These are phyloP conservation scores for Bubalus kerabau DNA, from an alignment of 2,113 vertebrate species.

Conservation along the genomic window DNA sequence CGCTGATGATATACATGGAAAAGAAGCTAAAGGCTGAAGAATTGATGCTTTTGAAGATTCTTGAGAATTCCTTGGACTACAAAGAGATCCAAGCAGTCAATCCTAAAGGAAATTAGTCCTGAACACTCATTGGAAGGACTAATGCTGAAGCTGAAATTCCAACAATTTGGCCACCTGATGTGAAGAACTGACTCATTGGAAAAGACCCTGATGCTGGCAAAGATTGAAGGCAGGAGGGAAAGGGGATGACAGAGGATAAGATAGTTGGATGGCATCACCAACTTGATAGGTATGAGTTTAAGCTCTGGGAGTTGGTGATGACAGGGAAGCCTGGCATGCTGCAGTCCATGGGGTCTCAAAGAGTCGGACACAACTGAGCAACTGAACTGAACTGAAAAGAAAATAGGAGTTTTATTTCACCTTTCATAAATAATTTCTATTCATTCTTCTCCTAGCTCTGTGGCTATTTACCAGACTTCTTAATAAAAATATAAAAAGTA, in stretches of 20 bases:
- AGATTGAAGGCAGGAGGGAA: not conserved
- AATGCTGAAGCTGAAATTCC: not conserved
- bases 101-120: not conserved
- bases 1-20: not conserved
- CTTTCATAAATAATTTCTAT: not conserved
- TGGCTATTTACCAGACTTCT: not conserved
- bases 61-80: not conserved
- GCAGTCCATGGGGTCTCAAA: not conserved
- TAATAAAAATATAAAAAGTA: not conserved
- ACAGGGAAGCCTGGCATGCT: not conserved
- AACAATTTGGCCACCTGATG: not conserved
- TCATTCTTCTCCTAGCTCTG: not conserved
- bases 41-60: not conserved
- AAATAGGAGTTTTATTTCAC: not conserved
- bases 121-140: not conserved
- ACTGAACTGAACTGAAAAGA: not conserved
- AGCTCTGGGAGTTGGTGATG: not conserved
- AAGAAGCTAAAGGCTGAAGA: not conserved
- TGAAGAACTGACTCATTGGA: not conserved
- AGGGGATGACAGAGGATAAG: not conserved
- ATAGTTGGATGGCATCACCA: not conserved
- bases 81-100: not conserved
- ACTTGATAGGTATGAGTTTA: not conserved
- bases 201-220: not conserved
- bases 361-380: rapidly evolving